Evolutionary conservation across 2,113 vertebrate genomes (phyloP).

Genomic region (Strix uralensis): DNA sequence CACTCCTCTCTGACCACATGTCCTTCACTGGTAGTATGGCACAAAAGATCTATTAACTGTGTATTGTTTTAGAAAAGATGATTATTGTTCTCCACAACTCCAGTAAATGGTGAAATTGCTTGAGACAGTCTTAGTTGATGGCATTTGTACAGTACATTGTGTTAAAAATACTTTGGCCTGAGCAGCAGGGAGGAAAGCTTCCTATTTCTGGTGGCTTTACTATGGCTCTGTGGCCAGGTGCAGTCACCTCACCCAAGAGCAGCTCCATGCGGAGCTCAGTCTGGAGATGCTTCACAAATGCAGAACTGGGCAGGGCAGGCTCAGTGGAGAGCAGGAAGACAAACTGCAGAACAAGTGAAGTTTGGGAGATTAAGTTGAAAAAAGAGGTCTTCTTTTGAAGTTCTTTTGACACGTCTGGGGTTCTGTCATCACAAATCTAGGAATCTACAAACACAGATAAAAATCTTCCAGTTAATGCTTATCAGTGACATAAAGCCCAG

Average conservation of each 20-base stretch:
- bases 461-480: neutral
- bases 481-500: neutral
- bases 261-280: neutral
- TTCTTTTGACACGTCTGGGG: neutral
- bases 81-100: neutral
- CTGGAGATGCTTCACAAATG: neutral
- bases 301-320: neutral
- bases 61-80: neutral
- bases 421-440: neutral
- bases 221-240: neutral
- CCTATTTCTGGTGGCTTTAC: neutral
- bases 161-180: neutral
- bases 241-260: neutral
- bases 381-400: neutral
- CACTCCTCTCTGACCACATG: neutral
- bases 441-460: neutral
- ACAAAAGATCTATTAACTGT: neutral
- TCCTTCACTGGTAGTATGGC: neutral
- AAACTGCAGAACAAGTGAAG: neutral
- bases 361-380: neutral
- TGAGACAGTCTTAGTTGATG: neutral
- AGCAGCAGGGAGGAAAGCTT: neutral
- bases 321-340: neutral
- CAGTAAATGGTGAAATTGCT: neutral
- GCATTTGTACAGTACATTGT: neutral